A percentile compares a stretch with the other conserved stretches of the same genome.
Conservation (phyloP, 2,888 invertebrate genomes). For the Diarsia mendica region DNA sequence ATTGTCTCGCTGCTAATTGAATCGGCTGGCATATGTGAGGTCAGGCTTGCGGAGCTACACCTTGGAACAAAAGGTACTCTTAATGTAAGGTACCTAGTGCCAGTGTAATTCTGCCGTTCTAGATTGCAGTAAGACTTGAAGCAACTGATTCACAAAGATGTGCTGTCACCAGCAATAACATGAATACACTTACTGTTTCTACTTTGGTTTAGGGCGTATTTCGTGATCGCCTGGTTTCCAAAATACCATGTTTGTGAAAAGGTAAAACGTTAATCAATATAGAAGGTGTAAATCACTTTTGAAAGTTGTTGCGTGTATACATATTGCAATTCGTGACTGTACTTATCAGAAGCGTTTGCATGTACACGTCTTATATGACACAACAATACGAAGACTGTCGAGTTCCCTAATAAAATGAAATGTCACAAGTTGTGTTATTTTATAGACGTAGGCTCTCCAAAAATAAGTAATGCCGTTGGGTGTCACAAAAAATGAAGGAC, state of each 20-base stretch:
- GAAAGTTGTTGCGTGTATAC: too few relatives aligned
- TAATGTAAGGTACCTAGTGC: background rate
- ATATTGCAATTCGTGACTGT: too few relatives aligned
- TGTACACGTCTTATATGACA: too few relatives aligned
- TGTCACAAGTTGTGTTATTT: background rate
- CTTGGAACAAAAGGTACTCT: constrained; percentile 33
- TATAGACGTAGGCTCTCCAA: background rate
- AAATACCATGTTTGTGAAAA: too few relatives aligned
- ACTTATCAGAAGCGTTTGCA: too few relatives aligned
- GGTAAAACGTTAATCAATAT: too few relatives aligned
- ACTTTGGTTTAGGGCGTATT: too few relatives aligned
- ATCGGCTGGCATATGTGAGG: constrained; percentile 47
- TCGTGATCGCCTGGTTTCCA: too few relatives aligned
- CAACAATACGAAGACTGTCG: background rate
- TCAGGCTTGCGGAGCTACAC: constrained; percentile 16
- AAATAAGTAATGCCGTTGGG: background rate
- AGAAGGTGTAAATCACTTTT: too few relatives aligned
- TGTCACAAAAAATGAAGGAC: background rate
- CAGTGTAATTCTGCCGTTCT: constrained; percentile 14
- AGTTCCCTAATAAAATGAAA: constrained; percentile 2
- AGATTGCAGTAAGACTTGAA: background rate
- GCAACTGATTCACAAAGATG: background rate
- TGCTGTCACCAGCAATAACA: background rate
- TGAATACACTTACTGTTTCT: too few relatives aligned
- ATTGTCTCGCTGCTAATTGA: constrained; percentile 55